Evolutionary conservation across 2,888 invertebrate species (phyloP), one percentile per base, ranked within the genome.

Genomic region (Coelopa pilipes): DNA sequence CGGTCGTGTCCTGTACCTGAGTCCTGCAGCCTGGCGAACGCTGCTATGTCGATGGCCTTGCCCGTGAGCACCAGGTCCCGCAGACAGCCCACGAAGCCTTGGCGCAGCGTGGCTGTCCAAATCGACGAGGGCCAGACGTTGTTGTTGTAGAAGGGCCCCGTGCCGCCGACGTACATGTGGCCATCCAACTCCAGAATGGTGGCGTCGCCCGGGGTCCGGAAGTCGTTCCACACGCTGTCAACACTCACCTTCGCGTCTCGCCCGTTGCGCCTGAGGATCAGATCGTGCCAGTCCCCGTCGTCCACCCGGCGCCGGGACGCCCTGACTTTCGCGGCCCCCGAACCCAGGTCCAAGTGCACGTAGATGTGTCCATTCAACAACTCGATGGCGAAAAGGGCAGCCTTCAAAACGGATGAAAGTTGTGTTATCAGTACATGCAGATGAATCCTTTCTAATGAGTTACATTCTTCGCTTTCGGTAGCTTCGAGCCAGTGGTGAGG

Each of bases 11-110:
- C 15, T 49, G 55, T 88, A 93, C 95, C 94, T 55, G 95, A 94
- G 88, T 96, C 96, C 87, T 98, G 97, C 81, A 95, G 93, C 80
- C 95, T 90, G 1, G 97, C 96, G 85, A 93, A 95, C 45, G 93
- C 93, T 4, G 96, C 95, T 75, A 98, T 91, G 85, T 98, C 97
- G 76, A 97, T 92, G 0, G 95, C 92, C 81, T 95, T 93, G 66
- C 94, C 94, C 85, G 97, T 96, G 82, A 97, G 89, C 79, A 94
- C 92, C 81, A 98, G 89, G 85, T 97, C 97, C 78, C 96, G 90
- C 83, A 98, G 91, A 86, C 98, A 98, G 1, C 98, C 98, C 10
- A 98, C 97, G 85, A 95, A 98, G 24, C 98, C 98, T 82, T 95
- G 93, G 74, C 95, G 91, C 71, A 98, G 88, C 10, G 94, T 93